Conservation (phyloP, 2,797 vertebrate genomes). For the Cuniculus paca region DNA sequence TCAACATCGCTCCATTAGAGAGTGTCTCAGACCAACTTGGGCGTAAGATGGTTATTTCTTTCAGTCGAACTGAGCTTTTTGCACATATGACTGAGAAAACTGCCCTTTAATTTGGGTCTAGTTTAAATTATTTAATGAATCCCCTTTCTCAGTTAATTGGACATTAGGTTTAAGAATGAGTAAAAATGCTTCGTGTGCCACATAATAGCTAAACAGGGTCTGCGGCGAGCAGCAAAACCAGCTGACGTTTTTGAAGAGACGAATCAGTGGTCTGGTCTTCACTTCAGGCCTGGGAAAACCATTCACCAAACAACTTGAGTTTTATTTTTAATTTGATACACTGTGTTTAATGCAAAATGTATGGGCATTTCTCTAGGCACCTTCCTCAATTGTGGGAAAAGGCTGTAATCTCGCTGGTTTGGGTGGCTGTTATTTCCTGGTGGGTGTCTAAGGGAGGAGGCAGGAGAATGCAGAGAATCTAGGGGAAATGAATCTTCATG, state of each 20-base stretch:
- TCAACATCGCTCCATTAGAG: background rate
- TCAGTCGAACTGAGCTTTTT: conserved; percentile 62
- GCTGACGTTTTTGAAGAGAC: background rate
- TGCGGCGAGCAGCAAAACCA: conserved; percentile 18
- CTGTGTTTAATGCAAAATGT: conserved; percentile 67
- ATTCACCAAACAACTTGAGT: conserved; percentile 67
- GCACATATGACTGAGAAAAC: conserved; percentile 71
- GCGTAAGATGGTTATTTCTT: conserved; percentile 58
- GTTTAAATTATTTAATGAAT: conserved; percentile 81
- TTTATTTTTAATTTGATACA: conserved; percentile 76
- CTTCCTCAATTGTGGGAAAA: conserved; percentile 54
- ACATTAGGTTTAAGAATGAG: conserved; percentile 74
- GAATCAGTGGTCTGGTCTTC: conserved; percentile 40
- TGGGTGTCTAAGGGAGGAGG: conserved; percentile 83
- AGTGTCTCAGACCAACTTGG: background rate
- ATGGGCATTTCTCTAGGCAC: background rate
- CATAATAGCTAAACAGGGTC: conserved; percentile 26
- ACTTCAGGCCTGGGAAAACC: conserved; percentile 73
- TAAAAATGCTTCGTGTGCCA: conserved; percentile 58
- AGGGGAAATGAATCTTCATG: conserved; percentile 71
- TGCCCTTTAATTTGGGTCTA: conserved; percentile 73
- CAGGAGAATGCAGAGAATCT: conserved; percentile 84
- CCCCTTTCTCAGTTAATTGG: conserved; percentile 74
- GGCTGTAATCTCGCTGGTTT: conserved; percentile 47
- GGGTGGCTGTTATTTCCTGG: conserved; percentile 73